phyloP scores from a whole-genome alignment of 2,797 vertebrate species.

The Bothrops alternatus region DNA sequence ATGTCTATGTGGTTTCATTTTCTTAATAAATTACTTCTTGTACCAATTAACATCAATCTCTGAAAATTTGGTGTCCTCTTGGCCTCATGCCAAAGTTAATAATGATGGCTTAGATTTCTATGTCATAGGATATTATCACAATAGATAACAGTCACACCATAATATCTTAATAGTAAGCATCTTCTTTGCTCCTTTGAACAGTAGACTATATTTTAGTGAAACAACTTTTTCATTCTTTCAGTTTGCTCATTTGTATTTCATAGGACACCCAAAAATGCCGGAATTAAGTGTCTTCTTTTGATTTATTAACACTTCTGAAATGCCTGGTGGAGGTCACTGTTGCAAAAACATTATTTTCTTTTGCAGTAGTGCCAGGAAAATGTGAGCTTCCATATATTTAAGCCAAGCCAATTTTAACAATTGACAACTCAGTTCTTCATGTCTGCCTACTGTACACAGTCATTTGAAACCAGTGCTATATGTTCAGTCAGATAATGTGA shows the following conservation, averaged over 20 bases:
- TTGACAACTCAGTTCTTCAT: not conserved
- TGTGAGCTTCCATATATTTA: conserved; percentile 45
- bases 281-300: conserved; percentile 70
- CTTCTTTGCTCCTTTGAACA: conserved; percentile 72
- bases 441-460: conserved; percentile 12
- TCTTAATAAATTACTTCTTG: conserved; percentile 73
- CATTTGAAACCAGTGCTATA: conserved; percentile 11
- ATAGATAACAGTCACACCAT: conserved; percentile 62
- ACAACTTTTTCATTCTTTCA: conserved; percentile 69
- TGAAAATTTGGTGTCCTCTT: conserved; percentile 69
- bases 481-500: not conserved
- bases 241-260: conserved; percentile 72
- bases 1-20: conserved; percentile 71
- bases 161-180: conserved; percentile 76
- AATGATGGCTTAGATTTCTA: conserved; percentile 69
- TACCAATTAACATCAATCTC: conserved; percentile 74
- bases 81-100: conserved; percentile 72
- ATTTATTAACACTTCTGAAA: conserved; percentile 69
- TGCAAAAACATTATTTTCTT: conserved; percentile 56
- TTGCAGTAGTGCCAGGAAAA: conserved; percentile 42
- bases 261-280: conserved; percentile 71
- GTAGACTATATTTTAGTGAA: conserved; percentile 68
- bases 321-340: conserved; percentile 53
- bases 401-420: conserved; percentile 41
- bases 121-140: conserved; percentile 72